A percentile compares a stretch with the other conserved stretches of the same genome.
Evolutionary conservation across 2,113 vertebrate genomes (phyloP).

Genomic region (Python bivittatus): DNA sequence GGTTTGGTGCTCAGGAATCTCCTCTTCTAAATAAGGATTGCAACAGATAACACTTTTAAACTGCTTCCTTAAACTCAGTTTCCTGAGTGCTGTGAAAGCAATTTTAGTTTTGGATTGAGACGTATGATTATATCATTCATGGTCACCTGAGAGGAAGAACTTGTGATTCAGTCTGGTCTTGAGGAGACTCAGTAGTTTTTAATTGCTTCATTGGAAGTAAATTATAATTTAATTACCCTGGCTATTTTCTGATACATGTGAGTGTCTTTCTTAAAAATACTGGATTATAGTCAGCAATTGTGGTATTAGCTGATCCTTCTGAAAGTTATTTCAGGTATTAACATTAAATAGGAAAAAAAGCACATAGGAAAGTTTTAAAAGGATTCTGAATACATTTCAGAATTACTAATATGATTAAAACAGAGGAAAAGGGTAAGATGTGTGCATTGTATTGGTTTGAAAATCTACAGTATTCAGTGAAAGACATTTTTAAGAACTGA

Average conservation of each 20-base stretch:
- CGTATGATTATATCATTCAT: not conserved
- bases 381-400: not conserved
- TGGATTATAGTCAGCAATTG: not conserved
- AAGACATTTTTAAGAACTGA: not conserved
- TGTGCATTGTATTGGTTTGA: not conserved
- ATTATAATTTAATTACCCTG: not conserved
- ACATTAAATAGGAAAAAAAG: not conserved
- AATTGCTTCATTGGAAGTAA: not conserved
- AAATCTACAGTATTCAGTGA: not conserved
- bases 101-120: not conserved
- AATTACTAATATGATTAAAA: not conserved
- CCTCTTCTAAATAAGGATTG: not conserved
- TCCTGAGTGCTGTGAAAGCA: not conserved
- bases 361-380: not conserved
- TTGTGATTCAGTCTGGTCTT: conserved; percentile 17
- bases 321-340: not conserved
- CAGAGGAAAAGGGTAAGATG: not conserved
- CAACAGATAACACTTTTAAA: not conserved
- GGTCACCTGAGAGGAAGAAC: not conserved
- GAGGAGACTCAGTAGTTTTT: not conserved
- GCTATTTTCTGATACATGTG: not conserved
- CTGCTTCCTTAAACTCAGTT: not conserved
- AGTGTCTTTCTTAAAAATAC: not conserved
- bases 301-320: not conserved
- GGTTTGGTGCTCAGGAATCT: not conserved